Base-by-base conservation (phyloP, 2,888 invertebrate species). In the Alentia gelatinosa region DNA sequence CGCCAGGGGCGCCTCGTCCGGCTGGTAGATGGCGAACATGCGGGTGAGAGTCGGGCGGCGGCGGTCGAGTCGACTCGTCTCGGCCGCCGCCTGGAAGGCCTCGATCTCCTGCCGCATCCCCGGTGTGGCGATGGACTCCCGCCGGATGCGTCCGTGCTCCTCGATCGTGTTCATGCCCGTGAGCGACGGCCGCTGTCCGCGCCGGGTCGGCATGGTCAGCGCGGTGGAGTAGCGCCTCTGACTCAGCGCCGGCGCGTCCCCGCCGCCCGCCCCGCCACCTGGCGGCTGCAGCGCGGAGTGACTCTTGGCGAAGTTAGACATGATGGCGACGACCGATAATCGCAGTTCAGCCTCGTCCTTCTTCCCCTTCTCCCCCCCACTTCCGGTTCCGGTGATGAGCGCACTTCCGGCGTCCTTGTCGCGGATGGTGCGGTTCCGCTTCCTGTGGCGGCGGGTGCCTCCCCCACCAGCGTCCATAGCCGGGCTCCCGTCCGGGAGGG, bases 11-110 rank as follows among this genome's bases (percentile, higher is more conserved):
- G 86, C 26, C 3, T 86, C 86, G 26, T 86, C 86, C 15, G 86
- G 86, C 42, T 86, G 86, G 86, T 86, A 86, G 30, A 86, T 86
- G 47, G 86, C 86, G 35, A 86, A 86, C 86, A 86, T 86, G 47
- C 86, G 86, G 5, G 86, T 86, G n/a, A 86, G 86, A 12, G 86
- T 86, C 4, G 86, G 86, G 47, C 86, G 86, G 30, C 86, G 86
- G 3, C 86, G 86, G 33, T 86, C 86, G 26, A 86, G 42, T 1
- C 86, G 86, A 47, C 50, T 47, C 7, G 86, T 33, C 83, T 83
- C 83, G 42, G 42, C 50, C 35, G 35, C 79, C 47, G 42, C 86
- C 35, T 3, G 42, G 15, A 47, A 30, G 30, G 42, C 50, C 26
- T 33, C 26, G 0, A 47, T 9, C 30, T 86, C 86, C 50, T 86